Conservation (phyloP, 2,888 invertebrate species). For the Mesopsocus fuscifrons region DNA sequence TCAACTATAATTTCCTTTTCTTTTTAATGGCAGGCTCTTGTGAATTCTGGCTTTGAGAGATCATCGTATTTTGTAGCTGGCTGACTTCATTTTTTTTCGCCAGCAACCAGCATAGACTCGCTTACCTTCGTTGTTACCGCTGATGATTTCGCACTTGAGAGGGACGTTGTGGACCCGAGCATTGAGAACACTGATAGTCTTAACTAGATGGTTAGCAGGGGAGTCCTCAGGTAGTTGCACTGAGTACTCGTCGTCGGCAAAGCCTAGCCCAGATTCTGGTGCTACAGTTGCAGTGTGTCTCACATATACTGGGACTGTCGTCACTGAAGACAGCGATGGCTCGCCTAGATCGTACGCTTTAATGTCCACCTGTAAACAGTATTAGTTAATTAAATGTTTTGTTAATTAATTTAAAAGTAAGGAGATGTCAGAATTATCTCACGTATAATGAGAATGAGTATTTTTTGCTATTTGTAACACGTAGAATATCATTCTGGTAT, state of each 20-base stretch:
- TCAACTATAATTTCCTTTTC: no score
- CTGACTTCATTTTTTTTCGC: no score
- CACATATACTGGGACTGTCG: slow-evolving; percentile 64
- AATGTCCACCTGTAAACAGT: slow-evolving; percentile 60
- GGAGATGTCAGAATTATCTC: no score
- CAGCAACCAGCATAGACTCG: no score
- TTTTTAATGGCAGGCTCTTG: no score
- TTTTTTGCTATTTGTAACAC: no score
- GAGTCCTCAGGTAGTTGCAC: slow-evolving; percentile 67
- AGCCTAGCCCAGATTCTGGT: slow-evolving; percentile 60
- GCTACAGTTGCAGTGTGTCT: slow-evolving; percentile 58
- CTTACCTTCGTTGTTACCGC: slow-evolving; percentile 54
- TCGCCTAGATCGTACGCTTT: slow-evolving; percentile 73
- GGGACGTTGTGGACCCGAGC: slow-evolving; percentile 44
- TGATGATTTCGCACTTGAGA: slow-evolving; percentile 57
- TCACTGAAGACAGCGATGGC: slow-evolving; percentile 62
- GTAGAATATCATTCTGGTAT: no score
- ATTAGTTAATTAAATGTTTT: no score
- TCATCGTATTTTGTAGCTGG: no score
- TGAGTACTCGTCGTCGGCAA: slow-evolving; percentile 70
- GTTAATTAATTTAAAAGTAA: no score
- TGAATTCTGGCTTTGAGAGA: no score
- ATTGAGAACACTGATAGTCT: slow-evolving; percentile 54
- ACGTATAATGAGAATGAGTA: no score
- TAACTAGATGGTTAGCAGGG: slow-evolving; percentile 41